A percentile compares a stretch with the other conserved stretches of the same genome.
These are phyloP conservation scores for Drosophila pectinifera DNA, from an alignment of 1,140 invertebrate species.

Conservation along the genomic window DNA sequence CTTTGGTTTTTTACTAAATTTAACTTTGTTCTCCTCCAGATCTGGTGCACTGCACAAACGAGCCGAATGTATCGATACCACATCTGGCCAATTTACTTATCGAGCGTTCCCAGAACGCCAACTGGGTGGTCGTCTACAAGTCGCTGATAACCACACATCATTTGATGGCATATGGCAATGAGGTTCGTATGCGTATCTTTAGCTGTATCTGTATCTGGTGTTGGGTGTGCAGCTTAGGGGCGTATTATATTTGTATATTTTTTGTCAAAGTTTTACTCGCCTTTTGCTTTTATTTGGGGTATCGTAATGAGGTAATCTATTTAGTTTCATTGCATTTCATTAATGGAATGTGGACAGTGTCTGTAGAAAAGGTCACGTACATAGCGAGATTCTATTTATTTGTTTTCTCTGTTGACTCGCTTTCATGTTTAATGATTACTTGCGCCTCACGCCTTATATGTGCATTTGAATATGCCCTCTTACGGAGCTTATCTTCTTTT, in stretches of 20 bases:
- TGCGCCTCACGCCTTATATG: background rate
- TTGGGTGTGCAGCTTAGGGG: conserved; percentile 21
- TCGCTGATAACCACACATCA: conserved; percentile 99
- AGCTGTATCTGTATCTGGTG: conserved; percentile 9
- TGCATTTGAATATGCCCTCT: conserved; percentile 9
- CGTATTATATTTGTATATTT: conserved; percentile 26
- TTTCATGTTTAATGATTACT: conserved; percentile 19
- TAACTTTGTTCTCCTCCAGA: conserved; percentile 88
- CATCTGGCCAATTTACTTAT: conserved; percentile 99
- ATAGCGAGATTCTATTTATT: conserved; percentile 20
- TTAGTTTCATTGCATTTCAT: conserved; percentile 12
- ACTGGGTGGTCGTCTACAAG: conserved; percentile 99
- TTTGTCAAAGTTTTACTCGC: conserved; percentile 6
- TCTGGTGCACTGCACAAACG: conserved; percentile 99
- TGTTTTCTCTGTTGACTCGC: conserved; percentile 34
- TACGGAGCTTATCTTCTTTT: conserved; percentile 27
- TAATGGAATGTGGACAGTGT: conserved; percentile 17
- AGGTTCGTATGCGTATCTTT: conserved; percentile 88
- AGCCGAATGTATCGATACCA: conserved; percentile 99
- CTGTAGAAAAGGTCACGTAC: conserved; percentile 37
- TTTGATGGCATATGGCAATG: conserved; percentile 99
- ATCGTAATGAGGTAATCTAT: conserved; percentile 28
- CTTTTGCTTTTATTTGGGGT: conserved; percentile 30
- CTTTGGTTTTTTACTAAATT: too few relatives aligned
- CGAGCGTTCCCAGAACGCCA: conserved; percentile 98